Evolutionary conservation across 2,888 invertebrate species (phyloP).

Genomic region (Melitaea athalia): DNA sequence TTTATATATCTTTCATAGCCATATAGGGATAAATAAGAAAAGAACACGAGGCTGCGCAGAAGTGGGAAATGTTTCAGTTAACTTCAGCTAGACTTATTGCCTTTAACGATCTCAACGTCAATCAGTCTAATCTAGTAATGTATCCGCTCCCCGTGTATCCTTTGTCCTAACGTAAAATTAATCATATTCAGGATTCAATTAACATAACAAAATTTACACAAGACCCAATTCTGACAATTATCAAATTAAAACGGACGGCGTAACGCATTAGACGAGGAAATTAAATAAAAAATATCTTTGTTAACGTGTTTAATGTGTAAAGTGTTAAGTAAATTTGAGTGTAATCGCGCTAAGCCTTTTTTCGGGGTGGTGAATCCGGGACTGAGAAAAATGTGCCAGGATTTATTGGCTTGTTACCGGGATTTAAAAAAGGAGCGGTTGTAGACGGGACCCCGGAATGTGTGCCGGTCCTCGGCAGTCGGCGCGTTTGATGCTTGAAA

Average conservation of each 20-base stretch:
- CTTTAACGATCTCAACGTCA: constrained; percentile 30
- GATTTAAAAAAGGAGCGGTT: constrained; percentile 75
- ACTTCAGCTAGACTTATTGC: constrained; percentile 39
- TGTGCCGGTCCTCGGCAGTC: constrained; percentile 51
- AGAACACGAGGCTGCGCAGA: too few relatives aligned
- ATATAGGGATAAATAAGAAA: too few relatives aligned
- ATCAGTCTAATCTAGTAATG: constrained; percentile 56
- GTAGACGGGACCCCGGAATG: constrained; percentile 70
- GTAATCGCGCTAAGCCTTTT: constrained; percentile 80
- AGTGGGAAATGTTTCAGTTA: too few relatives aligned
- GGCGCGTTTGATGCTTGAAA: constrained; percentile 64
- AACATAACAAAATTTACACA: constrained; percentile 67
- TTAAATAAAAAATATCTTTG: constrained; percentile 74
- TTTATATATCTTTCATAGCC: constrained; percentile 43
- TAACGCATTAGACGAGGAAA: constrained; percentile 66
- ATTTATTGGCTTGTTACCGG: constrained; percentile 83
- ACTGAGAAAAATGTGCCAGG: constrained; percentile 74
- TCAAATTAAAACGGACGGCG: constrained; percentile 70
- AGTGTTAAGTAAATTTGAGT: constrained; percentile 83
- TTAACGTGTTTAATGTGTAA: constrained; percentile 74
- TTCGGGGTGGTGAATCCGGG: constrained; percentile 54
- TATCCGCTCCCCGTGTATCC: constrained; percentile 44
- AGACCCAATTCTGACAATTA: constrained; percentile 68
- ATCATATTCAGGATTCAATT: constrained; percentile 68
- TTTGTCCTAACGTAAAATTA: constrained; percentile 58